Evolutionary conservation across 2,113 vertebrate species (phyloP), one percentile per base, ranked within the genome.

Genomic region (Ailurus styani): DNA sequence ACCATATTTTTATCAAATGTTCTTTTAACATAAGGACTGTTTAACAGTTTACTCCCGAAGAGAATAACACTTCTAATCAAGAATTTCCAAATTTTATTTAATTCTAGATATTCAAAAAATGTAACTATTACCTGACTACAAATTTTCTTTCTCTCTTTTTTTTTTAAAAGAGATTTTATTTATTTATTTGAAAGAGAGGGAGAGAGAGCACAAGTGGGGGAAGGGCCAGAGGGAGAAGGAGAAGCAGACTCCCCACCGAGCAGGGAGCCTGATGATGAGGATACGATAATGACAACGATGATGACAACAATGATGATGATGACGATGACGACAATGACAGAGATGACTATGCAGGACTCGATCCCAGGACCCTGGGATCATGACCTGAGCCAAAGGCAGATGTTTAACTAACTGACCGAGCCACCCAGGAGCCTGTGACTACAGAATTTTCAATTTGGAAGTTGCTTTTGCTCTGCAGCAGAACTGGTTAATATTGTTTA

Each of bases 21-120:
- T 91, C 18, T 92, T 95, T 96, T 94, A 9, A 90, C 21, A 78
- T 40, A 72, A 60, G 40, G 17, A 6, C 21, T 73, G 11, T n/a
- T 89, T 86, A 40, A 18, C 37, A 95, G 45, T 50, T 77, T 89
- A 82, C 6, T 0, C 3, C 23, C 3, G 52, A 97, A 78, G 18
- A 42, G 4, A 29, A 11, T 70, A 83, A 12, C 27, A 91, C 13
- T 5, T 60, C 96, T 87, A 92, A 57, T 87, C 2, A 78, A 88
- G 62, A 90, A n/a, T 72, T 93, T 21, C 20, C 17, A 79, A 91
- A 37, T 89, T 86, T 77, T 90, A 77, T 93, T 90, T 83, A 90
- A 82, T 92, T 72, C 29, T 50, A 93, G 29, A 68, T 57, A 45
- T 47, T 60, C 29, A 5, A 64, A 57, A 89, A 83, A 45, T 78